Base-by-base conservation (phyloP, 1,140 invertebrate genomes). In the Ceratosolen fusciceps region DNA sequence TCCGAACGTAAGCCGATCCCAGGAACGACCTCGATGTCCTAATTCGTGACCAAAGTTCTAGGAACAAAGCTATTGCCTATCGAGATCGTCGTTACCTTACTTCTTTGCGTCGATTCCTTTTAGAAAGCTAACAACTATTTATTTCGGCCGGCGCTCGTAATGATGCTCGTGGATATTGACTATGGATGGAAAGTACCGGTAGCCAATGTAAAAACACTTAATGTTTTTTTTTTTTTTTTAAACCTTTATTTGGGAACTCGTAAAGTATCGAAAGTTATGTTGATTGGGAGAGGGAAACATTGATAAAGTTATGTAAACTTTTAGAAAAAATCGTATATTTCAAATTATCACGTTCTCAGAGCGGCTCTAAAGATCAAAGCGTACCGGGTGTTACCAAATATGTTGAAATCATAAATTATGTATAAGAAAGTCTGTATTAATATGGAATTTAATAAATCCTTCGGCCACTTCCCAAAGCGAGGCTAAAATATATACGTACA, bases 341-440 rank as follows among this genome's bases (percentile, higher is more conserved):
- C 19, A 54, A 72, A 72, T 52, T 54, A 72, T 72, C 8, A 9
- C n/a, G 0, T 72, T 54, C 16, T 47, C 9, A 37, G 43, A 47
- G 73, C 21, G 14, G 5, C 43, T 65, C 31, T 52, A 8, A 24
- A 76, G 47, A 76, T 76, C 62, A 76, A 68, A 76, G n/a, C 12
- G 8, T n/a, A 65, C 60, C 60, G 19, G 26, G 43, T n/a, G 62
- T 39, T 68, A 68, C 60, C 62, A 67, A 76, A 76, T 68, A 67
- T 21, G 62, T 31, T 70, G 52, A 56, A 68, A 58, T 12, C 34
- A 31, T 70, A 77, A 77, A 70, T 29, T 56, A 8, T 14, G 37
- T 24, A 8, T 3, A 26, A 70, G 65, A 70, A 77, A 77, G 34
- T 43, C 1, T 19, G 12, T 43, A 29, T 58, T 54, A 77, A 43